Conservation (phyloP, 2,888 invertebrate species). For the Rhamphomyia laevipes region DNA sequence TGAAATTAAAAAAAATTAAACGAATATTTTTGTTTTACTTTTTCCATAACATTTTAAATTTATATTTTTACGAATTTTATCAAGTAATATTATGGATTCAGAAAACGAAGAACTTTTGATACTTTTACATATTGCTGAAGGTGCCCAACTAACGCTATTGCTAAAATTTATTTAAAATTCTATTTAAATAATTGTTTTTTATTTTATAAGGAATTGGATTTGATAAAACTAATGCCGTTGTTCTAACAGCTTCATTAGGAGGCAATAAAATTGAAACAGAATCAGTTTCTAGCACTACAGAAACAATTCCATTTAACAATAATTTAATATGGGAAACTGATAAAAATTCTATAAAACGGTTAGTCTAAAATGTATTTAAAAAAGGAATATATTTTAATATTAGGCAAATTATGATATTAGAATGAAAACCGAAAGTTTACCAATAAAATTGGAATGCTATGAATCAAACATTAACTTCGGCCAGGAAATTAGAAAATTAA, state of each 20-base stretch:
- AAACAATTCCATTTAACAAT: slow-evolving; percentile 49
- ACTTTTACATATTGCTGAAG: no score
- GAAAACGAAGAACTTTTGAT: no score
- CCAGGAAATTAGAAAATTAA: slow-evolving; percentile 39
- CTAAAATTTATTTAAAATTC: no score
- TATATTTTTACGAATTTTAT: no score
- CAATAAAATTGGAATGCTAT: slow-evolving; percentile 59
- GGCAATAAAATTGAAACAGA: slow-evolving; percentile 53
- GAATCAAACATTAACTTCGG: slow-evolving; percentile 42
- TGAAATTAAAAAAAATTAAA: no score
- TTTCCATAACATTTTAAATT: no score
- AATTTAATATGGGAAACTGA: slow-evolving; percentile 64
- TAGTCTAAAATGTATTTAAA: slow-evolving; percentile 12
- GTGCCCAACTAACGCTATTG: no score
- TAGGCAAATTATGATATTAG: slow-evolving; percentile 37
- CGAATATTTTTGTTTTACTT: no score
- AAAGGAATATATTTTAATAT: not conserved
- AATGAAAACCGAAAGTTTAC: slow-evolving; percentile 59
- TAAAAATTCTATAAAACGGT: slow-evolving; percentile 52
- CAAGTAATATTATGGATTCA: no score
- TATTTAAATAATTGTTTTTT: no score
- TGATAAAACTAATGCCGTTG: slow-evolving; percentile 22
- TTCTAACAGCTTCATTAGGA: slow-evolving; percentile 46
- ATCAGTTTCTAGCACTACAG: slow-evolving; percentile 40
- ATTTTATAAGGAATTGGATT: no score